Base-by-base conservation (phyloP, 2,888 invertebrate genomes). In the Adela reaumurella region DNA sequence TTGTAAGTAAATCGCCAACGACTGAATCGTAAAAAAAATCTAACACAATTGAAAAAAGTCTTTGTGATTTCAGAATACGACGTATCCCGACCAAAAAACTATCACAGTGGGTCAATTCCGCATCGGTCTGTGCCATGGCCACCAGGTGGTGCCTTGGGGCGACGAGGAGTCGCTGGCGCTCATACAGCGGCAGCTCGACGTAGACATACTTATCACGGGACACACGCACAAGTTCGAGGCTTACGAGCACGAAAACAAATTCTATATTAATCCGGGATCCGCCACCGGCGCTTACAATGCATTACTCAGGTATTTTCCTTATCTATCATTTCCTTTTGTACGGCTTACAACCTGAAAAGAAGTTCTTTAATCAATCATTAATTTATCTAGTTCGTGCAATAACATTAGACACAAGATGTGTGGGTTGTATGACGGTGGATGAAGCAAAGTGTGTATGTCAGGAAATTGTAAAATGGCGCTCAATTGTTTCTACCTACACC, bases 181-280 rank as follows among this genome's bases (percentile, higher is more conserved):
- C 50, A 89, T 98, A 16, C 98, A 99, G 64, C 83, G 98, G 29
- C 99, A 99, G 67, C 74, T 99, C 19, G 98, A 99, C 64, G 99
- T 99, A 2, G 99, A 99, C 70, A 97, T 99, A 59, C 81, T 99
- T 45, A 98, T 99, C 63, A 94, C 97, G 0, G 99, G 99, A 0
- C 98, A 99, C 67, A 98, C 98, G 1, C 99, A 99, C 71, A 92
- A 94, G 61, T 98, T 98, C 74, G 96, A 97, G 64, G 97, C 97
- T 0, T 97, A 96, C 59, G 98, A 99, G 67, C 94, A 97, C 77
- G 97, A 97, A 65, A 97, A 94, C 64, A 96, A 97, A 70, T 98
- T 99, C 74, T 99, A 95, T 69, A 97, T 99, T 49, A 99, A 99
- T 73, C 99, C 99, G 3, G 99, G 99, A 8, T 97, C 97, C 3